phyloP scores from a whole-genome alignment of 2,113 vertebrate genomes.

The Thymallus thymallus region DNA sequence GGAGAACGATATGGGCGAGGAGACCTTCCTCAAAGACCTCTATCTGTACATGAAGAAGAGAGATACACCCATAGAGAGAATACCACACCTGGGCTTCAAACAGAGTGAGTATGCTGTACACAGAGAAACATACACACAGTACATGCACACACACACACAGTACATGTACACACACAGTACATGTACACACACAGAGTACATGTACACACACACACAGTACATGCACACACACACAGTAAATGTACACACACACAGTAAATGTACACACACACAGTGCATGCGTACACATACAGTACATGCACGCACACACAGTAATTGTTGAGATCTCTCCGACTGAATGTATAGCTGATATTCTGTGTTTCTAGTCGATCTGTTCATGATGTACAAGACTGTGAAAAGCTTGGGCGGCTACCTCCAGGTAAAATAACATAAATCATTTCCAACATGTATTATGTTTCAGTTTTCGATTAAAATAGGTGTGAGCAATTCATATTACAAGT shows the following conservation, averaged over 20 bases:
- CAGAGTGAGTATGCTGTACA: conserved; percentile 60
- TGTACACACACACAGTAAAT: neutral
- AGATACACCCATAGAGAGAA: conserved; percentile 74
- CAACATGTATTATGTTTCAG: neutral
- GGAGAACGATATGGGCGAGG: conserved; percentile 51
- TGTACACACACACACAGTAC: neutral
- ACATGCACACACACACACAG: neutral
- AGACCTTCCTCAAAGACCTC: conserved; percentile 70
- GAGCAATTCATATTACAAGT: neutral
- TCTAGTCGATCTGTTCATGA: conserved; percentile 74
- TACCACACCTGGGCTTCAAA: conserved; percentile 79
- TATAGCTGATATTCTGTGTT: conserved; percentile 5
- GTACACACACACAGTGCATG: neutral
- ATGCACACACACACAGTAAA: neutral
- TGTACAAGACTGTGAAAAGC: conserved; percentile 70
- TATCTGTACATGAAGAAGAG: conserved; percentile 75
- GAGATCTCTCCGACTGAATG: neutral
- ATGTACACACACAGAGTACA: neutral
- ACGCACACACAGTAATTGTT: too few species aligned
- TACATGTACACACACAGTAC: neutral
- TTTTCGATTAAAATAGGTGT: neutral
- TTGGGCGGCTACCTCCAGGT: conserved; percentile 77
- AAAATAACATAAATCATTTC: conserved; percentile 15
- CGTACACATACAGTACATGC: neutral
- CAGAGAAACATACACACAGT: neutral